These are phyloP conservation scores for Lagocephalus sceleratus DNA, from an alignment of 2,797 vertebrate genomes.

Conservation along the genomic window DNA sequence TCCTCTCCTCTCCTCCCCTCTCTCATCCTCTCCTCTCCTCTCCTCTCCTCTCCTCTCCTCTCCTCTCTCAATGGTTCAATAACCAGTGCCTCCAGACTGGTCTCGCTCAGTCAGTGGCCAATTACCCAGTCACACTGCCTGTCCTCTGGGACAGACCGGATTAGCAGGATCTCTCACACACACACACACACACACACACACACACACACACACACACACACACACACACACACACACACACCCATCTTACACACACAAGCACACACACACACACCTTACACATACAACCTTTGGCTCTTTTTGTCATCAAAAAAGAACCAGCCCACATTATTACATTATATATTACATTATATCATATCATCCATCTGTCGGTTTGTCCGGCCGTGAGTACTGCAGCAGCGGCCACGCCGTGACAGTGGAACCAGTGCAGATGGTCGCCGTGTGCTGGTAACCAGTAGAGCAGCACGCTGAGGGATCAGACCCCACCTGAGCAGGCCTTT, in stretches of 20 bases:
- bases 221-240: conserved; percentile 31
- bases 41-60: conserved; percentile 33
- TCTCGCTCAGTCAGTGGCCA: conserved; percentile 70
- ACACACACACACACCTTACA: conserved; percentile 26
- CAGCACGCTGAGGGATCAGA: conserved; percentile 30
- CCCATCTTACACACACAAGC: conserved; percentile 46
- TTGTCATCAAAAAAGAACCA: conserved; percentile 8
- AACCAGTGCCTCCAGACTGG: conserved; percentile 63
- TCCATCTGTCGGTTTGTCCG: conserved; percentile 59
- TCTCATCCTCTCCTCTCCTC: conserved; percentile 35
- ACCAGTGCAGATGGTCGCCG: conserved; percentile 43
- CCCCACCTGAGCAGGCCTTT: conserved; percentile 33
- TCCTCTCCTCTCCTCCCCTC: conserved; percentile 17
- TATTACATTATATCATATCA: conserved; percentile 38
- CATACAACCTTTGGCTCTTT: conserved; percentile 53
- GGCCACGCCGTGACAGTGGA: conserved; percentile 29
- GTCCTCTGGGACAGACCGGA: conserved; percentile 64
- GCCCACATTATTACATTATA: conserved; percentile 32
- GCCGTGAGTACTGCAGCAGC: neutral
- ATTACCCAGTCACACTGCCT: conserved; percentile 70
- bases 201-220: conserved; percentile 18
- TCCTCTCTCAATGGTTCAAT: conserved; percentile 63
- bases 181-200: conserved; percentile 32
- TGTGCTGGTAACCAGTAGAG: conserved; percentile 15
- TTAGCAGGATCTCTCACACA: conserved; percentile 62